These are phyloP conservation scores for Drosophila borborema DNA, from an alignment of 2,888 invertebrate genomes.

Conservation along the genomic window DNA sequence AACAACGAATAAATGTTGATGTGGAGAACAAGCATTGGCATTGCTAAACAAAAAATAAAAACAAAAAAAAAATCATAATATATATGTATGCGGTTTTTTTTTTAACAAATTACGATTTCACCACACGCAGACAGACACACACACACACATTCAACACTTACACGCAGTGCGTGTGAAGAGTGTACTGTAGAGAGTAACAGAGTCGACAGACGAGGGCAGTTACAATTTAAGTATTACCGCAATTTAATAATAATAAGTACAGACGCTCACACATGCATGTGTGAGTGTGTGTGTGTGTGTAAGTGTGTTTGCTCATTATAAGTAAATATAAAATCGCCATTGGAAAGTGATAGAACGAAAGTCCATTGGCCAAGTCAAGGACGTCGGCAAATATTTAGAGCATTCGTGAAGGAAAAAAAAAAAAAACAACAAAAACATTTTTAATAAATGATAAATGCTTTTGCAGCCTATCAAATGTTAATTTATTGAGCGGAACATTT, in stretches of 20 bases:
- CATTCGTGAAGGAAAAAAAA: constrained; percentile 10
- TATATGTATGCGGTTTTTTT: not conserved
- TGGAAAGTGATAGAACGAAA: constrained; percentile 49
- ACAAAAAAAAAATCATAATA: constrained; percentile 35
- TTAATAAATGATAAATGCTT: constrained; percentile 12
- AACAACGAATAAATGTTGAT: constrained; percentile 64
- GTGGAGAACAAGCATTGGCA: constrained; percentile 52
- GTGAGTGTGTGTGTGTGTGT: constrained; percentile 10
- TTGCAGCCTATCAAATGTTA: constrained; percentile 27
- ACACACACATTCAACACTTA: constrained; percentile 4
- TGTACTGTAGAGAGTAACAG: constrained; percentile 6
- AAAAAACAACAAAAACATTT: constrained; percentile 1
- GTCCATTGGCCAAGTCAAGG: constrained; percentile 79
- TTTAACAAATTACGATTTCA: constrained; percentile 67
- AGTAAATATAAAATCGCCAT: constrained; percentile 8
- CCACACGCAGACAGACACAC: constrained; percentile 40
- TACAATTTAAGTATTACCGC: constrained; percentile 27
- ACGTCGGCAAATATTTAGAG: constrained; percentile 42
- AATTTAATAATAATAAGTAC: constrained; percentile 38
- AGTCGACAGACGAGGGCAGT: constrained; percentile 15
- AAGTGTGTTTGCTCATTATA: constrained; percentile 8
- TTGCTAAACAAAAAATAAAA: constrained; percentile 35
- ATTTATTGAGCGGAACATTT: constrained; percentile 26
- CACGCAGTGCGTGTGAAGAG: constrained; percentile 43
- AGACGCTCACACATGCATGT: constrained; percentile 2